Evolutionary conservation across 2,797 vertebrate genomes (phyloP), one percentile per base, ranked within the genome.

Genomic region (Pagetopsis macropterus): DNA sequence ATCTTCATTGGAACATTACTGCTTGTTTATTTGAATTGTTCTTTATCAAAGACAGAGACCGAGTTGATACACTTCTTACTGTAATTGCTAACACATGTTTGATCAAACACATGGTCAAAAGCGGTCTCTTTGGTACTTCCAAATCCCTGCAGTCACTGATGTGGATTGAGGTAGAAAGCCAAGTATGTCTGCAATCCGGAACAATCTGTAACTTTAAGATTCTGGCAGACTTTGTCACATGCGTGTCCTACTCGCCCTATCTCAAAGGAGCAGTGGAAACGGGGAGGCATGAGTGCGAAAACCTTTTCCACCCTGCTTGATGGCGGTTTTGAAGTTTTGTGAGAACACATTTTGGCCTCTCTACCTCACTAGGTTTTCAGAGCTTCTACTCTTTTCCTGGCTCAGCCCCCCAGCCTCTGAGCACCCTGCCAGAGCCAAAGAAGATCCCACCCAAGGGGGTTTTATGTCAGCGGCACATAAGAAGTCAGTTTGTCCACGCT

Each of bases 321-420:
- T 76, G 41, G 5, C 49, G 61, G 43, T 50, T 61, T 66, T 15
- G 27, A 61, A 45, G 41, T 17, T 79, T 41, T 56, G 55, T 78
- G 46, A 54, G 45, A 73, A 48, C 33, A 60, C 17, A 73, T 50
- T 78, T 78, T 64, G 54, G 48, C 44, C 55, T 64, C 37, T 69
- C 48, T 45, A 44, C 33, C 21, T 16, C 50, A 23, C 44, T 68
- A 70, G 50, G 54, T 80, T 75, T 78, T 65, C 61, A 79, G 44
- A 72, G 78, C 70, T 56, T 82, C 67, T 81, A 72, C 78, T 81
- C 60, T 85, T 70, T 70, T 70, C 19, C 65, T 77, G 66, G 75
- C 65, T 79, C 55, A 66, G 68, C 44, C 73, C 33, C 21, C 17
- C 52, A 45, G 48, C 50, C 59, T 72, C 50, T 68, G 8, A 57